Evolutionary conservation across 2,888 invertebrate species (phyloP).

Genomic region (Dascillus cervinus): DNA sequence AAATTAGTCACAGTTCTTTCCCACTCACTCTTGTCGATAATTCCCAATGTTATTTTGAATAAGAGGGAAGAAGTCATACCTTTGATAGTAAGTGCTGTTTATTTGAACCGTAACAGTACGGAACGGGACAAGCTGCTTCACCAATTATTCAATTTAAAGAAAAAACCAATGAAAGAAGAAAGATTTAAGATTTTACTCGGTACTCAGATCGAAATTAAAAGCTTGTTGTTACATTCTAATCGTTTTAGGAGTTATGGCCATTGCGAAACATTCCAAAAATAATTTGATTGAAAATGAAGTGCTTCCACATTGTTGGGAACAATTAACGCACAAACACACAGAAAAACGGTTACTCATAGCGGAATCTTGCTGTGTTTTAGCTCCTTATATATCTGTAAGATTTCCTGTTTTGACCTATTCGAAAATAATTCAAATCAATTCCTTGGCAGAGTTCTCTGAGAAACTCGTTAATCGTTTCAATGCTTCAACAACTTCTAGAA

Average conservation of each 20-base stretch:
- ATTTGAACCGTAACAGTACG: slow-evolving; percentile 49
- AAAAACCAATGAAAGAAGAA: slow-evolving; percentile 60
- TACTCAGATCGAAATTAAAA: slow-evolving; percentile 19
- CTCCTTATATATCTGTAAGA: slow-evolving; percentile 56
- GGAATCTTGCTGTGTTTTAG: slow-evolving; percentile 58
- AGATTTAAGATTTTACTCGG: slow-evolving; percentile 51
- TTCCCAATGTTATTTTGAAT: slow-evolving; percentile 60
- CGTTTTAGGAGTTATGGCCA: slow-evolving; percentile 40
- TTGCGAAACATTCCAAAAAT: slow-evolving; percentile 43
- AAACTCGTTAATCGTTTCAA: slow-evolving; percentile 61
- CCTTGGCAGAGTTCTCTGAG: slow-evolving; percentile 48
- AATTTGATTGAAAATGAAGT: slow-evolving; percentile 57
- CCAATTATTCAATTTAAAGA: slow-evolving; percentile 62
- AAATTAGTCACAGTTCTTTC: slow-evolving; percentile 47
- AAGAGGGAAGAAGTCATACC: slow-evolving; percentile 64
- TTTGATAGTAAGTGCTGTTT: slow-evolving; percentile 53
- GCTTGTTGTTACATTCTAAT: no score
- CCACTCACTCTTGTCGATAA: slow-evolving; percentile 52
- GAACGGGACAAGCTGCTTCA: slow-evolving; percentile 58
- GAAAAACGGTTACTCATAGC: slow-evolving; percentile 60
- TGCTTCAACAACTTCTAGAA: slow-evolving; percentile 65
- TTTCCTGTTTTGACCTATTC: slow-evolving; percentile 2
- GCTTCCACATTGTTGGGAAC: slow-evolving; percentile 66
- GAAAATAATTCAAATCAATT: no score
- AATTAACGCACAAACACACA: slow-evolving; percentile 58